Percentiles rank a stretch among this genome's conserved stretches.
phyloP scores from a whole-genome alignment of 1,140 invertebrate species.

The Drosophila bipectinata region DNA sequence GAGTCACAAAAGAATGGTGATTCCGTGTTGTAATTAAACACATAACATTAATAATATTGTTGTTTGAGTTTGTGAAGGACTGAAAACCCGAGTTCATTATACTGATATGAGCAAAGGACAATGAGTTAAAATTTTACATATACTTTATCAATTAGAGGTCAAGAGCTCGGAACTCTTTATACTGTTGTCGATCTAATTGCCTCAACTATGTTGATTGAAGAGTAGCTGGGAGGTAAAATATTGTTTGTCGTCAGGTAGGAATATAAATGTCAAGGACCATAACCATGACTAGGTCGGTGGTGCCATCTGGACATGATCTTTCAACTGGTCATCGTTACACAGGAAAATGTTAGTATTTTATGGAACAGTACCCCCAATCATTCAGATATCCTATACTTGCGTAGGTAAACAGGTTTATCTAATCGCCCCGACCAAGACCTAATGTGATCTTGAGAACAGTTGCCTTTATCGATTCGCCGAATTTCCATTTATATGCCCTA shows the following conservation, averaged over 20 bases:
- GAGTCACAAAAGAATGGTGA: constrained; percentile 24
- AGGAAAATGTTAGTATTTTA: constrained; percentile 2
- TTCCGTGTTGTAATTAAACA: constrained; percentile 29
- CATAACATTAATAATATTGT: constrained; percentile 13
- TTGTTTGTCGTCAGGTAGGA: not conserved
- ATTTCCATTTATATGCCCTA: constrained; percentile 59
- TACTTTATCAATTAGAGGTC: not conserved
- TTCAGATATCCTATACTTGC: constrained; percentile 34
- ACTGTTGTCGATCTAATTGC: not conserved
- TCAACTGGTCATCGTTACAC: constrained; percentile 40
- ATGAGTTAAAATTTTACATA: not conserved
- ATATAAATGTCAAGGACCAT: not conserved
- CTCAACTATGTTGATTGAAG: not conserved
- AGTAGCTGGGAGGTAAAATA: not conserved
- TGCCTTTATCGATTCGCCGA: constrained; percentile 30
- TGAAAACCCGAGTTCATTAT: constrained; percentile 24
- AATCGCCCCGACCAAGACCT: constrained; percentile 36
- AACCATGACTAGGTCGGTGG: not conserved
- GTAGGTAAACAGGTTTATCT: constrained; percentile 51
- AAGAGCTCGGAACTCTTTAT: not conserved
- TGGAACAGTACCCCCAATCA: constrained; percentile 5
- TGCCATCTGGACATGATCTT: not conserved
- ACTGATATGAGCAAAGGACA: constrained; percentile 10
- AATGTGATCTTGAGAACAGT: constrained; percentile 52
- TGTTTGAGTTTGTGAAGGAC: not conserved